Evolutionary conservation across 2,113 vertebrate species (phyloP).

Genomic region (Ceratotherium simum): DNA sequence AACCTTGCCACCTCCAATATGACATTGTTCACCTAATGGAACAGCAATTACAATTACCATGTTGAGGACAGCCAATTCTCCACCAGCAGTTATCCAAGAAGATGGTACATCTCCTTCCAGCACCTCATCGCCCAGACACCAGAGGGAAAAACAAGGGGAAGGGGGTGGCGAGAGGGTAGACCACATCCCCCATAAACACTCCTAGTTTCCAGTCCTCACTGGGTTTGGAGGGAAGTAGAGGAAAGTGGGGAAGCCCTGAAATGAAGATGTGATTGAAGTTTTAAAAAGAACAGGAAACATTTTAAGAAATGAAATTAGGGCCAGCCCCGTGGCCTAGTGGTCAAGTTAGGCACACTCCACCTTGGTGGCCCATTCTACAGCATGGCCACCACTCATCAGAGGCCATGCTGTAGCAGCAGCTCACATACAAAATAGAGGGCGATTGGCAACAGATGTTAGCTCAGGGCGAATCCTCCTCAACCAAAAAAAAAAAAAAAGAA

Average conservation of each 20-base stretch:
- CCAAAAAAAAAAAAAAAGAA: too few species aligned
- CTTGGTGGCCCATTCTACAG: too few species aligned
- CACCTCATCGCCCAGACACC: background rate
- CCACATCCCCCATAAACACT: rapidly evolving
- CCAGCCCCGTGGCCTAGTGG: too few species aligned
- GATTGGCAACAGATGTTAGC: too few species aligned
- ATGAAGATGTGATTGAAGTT: background rate
- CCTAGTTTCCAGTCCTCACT: background rate
- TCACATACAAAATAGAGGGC: too few species aligned
- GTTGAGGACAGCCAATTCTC: background rate
- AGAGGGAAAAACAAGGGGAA: background rate
- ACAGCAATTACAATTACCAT: background rate
- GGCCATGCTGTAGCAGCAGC: too few species aligned
- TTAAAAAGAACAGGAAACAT: background rate
- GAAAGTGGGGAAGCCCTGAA: background rate
- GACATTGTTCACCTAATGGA: background rate
- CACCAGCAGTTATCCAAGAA: too few species aligned
- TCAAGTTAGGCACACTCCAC: too few species aligned
- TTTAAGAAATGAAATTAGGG: background rate
- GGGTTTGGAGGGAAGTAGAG: background rate
- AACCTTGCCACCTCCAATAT: rapidly evolving
- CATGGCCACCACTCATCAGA: too few species aligned
- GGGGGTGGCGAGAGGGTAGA: rapidly evolving
- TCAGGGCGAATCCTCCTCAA: too few species aligned
- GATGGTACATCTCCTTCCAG: background rate